Base-by-base conservation (phyloP, 2,888 invertebrate species). In the Didymodactylos carnosus region DNA sequence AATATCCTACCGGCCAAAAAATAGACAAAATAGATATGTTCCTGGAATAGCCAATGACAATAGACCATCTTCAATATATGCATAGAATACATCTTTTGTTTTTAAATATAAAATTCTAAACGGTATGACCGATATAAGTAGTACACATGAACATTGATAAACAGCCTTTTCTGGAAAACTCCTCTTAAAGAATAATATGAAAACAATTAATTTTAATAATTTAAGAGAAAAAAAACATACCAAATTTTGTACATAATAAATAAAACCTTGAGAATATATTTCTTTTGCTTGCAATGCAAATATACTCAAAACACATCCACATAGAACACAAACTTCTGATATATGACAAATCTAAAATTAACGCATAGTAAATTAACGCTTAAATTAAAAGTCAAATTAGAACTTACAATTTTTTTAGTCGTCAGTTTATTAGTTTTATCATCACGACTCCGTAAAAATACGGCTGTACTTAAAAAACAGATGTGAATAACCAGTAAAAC, bases 1-100 rank as follows among this genome's bases (percentile, higher is more conserved):
- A n/a, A n/a, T n/a, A n/a, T n/a, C n/a, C n/a, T n/a, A n/a, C n/a
- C 97, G 94, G 51, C 97, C 97, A 84, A 97, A 98, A 84, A 98
- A 98, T 89, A 98, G 93, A 29, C 97, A 87, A 62, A 94, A 88
- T 82, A 95, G 93, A 97, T 97, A 98, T 43, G 91, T 91, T 7
- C 94, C 92, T 0, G 97, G 97, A 29, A 95, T 89, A 0, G 95
- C 90, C 79, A 95, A 89, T 49, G 92, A 88, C 39, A 98, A 85
- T 71, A 97, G 88, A 0, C 92, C 90, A 82, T 95, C 97, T 83
- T 98, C 98, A 3, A 78, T 79, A 29, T 78, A 72, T 16, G 76
- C 86, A 19, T 92, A 80, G 13, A 77, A 76, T 3, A 78, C 72
- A 62, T 62, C 35, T 16, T 62, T 62, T 29, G 62, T 62, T 19